Conservation (phyloP, 2,888 invertebrate genomes). For the Charanyca ferruginea region DNA sequence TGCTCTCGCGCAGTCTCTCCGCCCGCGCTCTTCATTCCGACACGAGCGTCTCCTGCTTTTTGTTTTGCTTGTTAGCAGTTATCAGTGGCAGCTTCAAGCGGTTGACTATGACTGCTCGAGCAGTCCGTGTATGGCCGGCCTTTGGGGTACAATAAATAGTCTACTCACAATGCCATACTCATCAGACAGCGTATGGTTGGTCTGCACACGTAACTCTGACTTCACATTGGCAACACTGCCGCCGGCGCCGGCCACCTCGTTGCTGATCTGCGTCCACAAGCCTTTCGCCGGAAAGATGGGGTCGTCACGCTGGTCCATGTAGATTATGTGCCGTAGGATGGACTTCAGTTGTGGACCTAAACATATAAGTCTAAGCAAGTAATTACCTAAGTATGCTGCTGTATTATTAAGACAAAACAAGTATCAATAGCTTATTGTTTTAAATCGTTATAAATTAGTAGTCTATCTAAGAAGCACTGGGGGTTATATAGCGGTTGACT, state of each 20-base stretch:
- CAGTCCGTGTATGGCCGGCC: too few species aligned
- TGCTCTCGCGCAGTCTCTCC: too few species aligned
- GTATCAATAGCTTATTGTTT: too few species aligned
- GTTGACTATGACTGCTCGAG: too few species aligned
- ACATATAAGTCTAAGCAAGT: not conserved
- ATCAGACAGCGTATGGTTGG: constrained; percentile 72
- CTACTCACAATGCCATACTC: constrained; percentile 54
- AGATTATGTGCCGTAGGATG: constrained; percentile 33
- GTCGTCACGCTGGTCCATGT: constrained; percentile 44
- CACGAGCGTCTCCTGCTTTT: too few species aligned
- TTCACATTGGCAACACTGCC: constrained; percentile 98
- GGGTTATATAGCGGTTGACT: too few species aligned
- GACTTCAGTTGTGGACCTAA: constrained; percentile 94
- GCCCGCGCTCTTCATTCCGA: too few species aligned
- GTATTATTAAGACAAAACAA: not conserved
- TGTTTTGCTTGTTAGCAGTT: too few species aligned
- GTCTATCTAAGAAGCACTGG: too few species aligned
- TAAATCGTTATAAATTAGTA: too few species aligned
- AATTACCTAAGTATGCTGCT: not conserved
- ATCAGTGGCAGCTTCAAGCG: too few species aligned
- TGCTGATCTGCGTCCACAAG: constrained; percentile 27
- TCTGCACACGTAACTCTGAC: constrained; percentile 92
- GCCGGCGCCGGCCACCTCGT: constrained; percentile 94
- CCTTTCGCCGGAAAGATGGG: constrained; percentile 42
- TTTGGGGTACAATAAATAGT: not conserved